These are phyloP conservation scores for Cacoxenus indagator DNA, from an alignment of 2,888 invertebrate species.

Conservation along the genomic window DNA sequence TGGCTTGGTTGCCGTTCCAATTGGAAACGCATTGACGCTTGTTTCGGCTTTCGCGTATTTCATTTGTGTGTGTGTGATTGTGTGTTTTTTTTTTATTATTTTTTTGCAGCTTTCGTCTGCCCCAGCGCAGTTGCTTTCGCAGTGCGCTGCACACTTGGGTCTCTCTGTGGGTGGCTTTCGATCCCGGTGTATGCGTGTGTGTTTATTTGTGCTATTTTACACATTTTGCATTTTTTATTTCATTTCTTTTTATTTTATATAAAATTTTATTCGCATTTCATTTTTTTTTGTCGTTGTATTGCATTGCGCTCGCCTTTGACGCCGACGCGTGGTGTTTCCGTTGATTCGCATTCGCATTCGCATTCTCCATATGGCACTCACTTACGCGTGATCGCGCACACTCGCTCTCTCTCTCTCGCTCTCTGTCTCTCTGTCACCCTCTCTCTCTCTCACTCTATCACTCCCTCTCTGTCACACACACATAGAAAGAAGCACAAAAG, in stretches of 20 bases:
- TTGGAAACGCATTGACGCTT: too few relatives aligned
- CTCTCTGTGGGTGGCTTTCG: neutral
- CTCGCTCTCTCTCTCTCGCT: neutral
- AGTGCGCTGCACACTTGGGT: neutral
- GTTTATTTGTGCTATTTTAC: neutral
- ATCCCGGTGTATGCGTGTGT: neutral
- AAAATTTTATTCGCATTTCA: neutral
- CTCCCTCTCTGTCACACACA: neutral
- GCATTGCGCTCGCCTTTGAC: neutral
- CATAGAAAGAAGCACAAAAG: too few relatives aligned
- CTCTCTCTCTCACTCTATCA: neutral
- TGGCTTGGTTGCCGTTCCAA: neutral
- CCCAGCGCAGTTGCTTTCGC: neutral
- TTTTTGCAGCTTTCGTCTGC: neutral
- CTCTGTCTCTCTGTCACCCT: neutral
- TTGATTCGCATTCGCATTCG: conserved; percentile 6
- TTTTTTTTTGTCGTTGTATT: neutral
- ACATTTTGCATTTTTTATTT: conserved; percentile 9
- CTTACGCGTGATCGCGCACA: neutral
- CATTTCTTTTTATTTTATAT: neutral
- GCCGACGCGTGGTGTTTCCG: neutral
- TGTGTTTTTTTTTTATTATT: neutral
- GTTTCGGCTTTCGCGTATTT: too few relatives aligned
- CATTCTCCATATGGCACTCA: conserved; percentile 7
- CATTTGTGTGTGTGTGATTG: too few relatives aligned